phyloP scores from a whole-genome alignment of 2,113 vertebrate species.

The Ammodytes dubius region DNA sequence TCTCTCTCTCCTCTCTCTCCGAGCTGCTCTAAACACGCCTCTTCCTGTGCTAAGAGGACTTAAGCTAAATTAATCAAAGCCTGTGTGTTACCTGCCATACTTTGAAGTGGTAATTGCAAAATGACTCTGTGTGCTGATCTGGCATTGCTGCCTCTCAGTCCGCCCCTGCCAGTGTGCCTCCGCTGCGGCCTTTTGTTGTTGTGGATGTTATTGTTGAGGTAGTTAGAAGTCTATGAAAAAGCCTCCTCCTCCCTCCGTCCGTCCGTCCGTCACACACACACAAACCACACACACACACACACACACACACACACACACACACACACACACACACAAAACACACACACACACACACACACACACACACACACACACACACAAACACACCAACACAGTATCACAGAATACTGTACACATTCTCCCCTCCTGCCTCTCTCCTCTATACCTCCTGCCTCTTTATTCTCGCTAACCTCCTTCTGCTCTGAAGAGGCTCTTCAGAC shows the following conservation, averaged over 20 bases:
- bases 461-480: constrained; percentile 43
- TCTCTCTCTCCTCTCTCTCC: constrained; percentile 12
- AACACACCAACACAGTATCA: no score
- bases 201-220: constrained; percentile 58
- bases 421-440: constrained; percentile 3
- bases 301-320: no score
- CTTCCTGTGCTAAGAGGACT: constrained; percentile 83
- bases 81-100: constrained; percentile 80
- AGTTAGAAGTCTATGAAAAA: constrained; percentile 50
- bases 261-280: constrained; percentile 29
- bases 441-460: constrained; percentile 42
- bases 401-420: background rate
- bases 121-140: constrained; percentile 81
- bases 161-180: constrained; percentile 61
- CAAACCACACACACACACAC: no score
- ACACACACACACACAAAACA: no score
- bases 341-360: no score
- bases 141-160: constrained; percentile 66
- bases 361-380: no score
- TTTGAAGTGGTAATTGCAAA: constrained; percentile 87
- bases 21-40: constrained; percentile 80
- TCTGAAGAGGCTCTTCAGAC: constrained; percentile 50
- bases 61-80: constrained; percentile 88
- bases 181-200: constrained; percentile 65
- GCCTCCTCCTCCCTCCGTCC: constrained; percentile 2